Percentiles rank a stretch among this genome's conserved stretches.
phyloP scores from a whole-genome alignment of 2,888 invertebrate species.

The Spilarctia lutea region DNA sequence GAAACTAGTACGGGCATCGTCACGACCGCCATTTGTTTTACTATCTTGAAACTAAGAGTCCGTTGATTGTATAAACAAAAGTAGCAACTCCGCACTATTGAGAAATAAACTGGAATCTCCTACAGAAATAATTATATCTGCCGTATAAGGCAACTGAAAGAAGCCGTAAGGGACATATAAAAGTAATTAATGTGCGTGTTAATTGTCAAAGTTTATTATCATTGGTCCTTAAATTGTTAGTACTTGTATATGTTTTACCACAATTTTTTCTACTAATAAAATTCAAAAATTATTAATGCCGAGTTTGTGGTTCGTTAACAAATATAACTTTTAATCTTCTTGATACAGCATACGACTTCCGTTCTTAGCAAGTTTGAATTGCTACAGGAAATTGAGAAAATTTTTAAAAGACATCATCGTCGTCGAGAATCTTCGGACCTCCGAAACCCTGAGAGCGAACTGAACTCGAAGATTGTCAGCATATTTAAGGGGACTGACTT shows the following conservation, averaged over 20 bases:
- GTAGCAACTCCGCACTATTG: constrained; percentile 38
- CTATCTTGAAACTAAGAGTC: constrained; percentile 60
- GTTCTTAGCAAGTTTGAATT: background rate
- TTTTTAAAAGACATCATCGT: no score
- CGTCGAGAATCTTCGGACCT: no score
- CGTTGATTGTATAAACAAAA: constrained; percentile 58
- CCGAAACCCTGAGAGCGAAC: no score
- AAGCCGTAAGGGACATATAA: constrained; percentile 16
- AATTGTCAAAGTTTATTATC: background rate
- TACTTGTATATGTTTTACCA: background rate
- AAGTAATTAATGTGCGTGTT: constrained; percentile 3
- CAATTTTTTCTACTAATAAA: no score
- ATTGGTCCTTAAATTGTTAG: background rate
- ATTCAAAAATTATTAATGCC: background rate
- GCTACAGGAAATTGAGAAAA: background rate
- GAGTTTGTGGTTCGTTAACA: background rate
- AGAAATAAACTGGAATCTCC: constrained; percentile 47
- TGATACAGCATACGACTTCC: background rate
- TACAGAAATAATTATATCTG: constrained; percentile 36
- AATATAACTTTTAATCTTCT: background rate
- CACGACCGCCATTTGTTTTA: constrained; percentile 67
- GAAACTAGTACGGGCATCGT: constrained; percentile 60
- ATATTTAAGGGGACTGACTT: no score
- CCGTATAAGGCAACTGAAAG: constrained; percentile 41
- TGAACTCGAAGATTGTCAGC: no score